phyloP scores from a whole-genome alignment of 1,140 invertebrate genomes.

The Varroa destructor region DNA sequence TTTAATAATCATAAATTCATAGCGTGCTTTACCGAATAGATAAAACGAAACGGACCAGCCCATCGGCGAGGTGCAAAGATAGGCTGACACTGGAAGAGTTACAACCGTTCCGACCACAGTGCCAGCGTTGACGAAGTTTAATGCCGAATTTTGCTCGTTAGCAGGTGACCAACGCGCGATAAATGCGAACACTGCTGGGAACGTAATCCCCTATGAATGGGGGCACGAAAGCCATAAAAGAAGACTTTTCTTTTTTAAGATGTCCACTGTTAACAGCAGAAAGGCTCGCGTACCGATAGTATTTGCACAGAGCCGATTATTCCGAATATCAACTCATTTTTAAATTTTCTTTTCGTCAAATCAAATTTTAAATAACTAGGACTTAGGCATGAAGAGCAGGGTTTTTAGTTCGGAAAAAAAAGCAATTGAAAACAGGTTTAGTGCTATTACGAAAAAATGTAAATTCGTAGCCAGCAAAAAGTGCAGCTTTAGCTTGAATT shows the following conservation, averaged over 20 bases:
- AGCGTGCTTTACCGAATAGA: background rate
- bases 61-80: background rate
- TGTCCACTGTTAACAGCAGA: background rate
- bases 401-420: too few species aligned
- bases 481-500: too few species aligned
- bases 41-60: conserved; percentile 1
- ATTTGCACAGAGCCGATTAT: background rate
- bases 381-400: too few species aligned
- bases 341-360: too few species aligned
- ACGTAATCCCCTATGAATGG: background rate
- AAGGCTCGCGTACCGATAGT: background rate
- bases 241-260: background rate
- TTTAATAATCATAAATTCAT: too few species aligned
- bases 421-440: too few species aligned
- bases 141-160: background rate
- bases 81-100: background rate
- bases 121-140: background rate
- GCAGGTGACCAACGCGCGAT: background rate
- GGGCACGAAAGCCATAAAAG: background rate
- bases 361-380: too few species aligned
- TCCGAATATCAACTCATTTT: background rate
- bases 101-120: background rate
- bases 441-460: too few species aligned
- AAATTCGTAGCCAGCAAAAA: too few species aligned
- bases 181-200: background rate